Conservation (phyloP, 2,888 invertebrate genomes). For the Helicoverpa assulta region DNA sequence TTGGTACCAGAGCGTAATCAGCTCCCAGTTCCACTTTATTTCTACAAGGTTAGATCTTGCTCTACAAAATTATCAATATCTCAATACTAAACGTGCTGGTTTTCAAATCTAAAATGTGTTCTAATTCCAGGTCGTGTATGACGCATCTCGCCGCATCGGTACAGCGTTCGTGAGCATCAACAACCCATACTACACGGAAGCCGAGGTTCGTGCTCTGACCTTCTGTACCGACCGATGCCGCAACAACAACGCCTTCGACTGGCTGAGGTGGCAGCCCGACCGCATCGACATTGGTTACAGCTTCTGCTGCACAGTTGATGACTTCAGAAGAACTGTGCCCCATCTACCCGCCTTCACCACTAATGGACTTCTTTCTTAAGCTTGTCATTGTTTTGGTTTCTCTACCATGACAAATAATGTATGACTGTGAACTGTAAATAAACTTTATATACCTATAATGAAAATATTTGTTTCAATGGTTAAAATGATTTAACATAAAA, state of each 20-base stretch:
- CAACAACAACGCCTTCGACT: slow-evolving; percentile 89
- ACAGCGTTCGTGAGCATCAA: slow-evolving; percentile 91
- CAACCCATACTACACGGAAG: slow-evolving; percentile 89
- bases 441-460: background rate
- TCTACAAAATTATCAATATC: background rate
- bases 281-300: slow-evolving; percentile 90
- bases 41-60: slow-evolving; percentile 79
- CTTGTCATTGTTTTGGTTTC: background rate
- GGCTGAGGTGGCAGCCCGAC: slow-evolving; percentile 90
- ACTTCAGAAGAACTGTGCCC: slow-evolving; percentile 88
- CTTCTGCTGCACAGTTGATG: slow-evolving; percentile 91
- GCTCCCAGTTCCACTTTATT: slow-evolving; percentile 85
- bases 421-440: slow-evolving; percentile 24
- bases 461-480: background rate
- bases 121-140: slow-evolving; percentile 88
- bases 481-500: too few species aligned
- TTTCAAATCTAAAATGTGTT: background rate
- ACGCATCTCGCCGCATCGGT: slow-evolving; percentile 85
- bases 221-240: slow-evolving; percentile 90
- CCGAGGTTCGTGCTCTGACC: slow-evolving; percentile 78
- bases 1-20: slow-evolving; percentile 78
- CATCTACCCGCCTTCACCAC: slow-evolving; percentile 89
- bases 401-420: background rate
- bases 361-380: slow-evolving; percentile 55
- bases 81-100: background rate